Base-by-base conservation (phyloP, 2,797 vertebrate genomes). In the Synaphobranchus kaupii region DNA sequence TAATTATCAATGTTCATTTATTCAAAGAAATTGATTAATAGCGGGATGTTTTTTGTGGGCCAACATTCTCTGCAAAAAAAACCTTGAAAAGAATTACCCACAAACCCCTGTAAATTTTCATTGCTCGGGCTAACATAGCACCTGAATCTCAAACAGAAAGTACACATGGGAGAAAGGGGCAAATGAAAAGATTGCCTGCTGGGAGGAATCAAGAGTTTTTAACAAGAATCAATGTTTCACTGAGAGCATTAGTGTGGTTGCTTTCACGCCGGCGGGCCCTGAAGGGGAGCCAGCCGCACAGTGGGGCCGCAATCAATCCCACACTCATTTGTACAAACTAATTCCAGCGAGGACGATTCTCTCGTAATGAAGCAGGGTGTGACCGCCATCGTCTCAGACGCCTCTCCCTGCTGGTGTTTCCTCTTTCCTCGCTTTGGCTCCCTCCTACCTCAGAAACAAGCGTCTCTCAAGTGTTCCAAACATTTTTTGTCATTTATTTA, bases 161-260 rank as follows among this genome's bases (percentile, higher is more conserved):
- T 39, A 56, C 22, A 58, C 82, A 48, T 10, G 15, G 25, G 39
- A 22, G 44, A 10, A 81, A 25, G 47, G 47, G 22, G 7, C 17
- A 22, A 81, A 48, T 22, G 6, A 48, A 81, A 50, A 44, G 47
- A 47, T 48, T 25, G 22, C 78, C 78, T 81, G 78, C 78, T 48
- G 78, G 22, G 78, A 81, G 20, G 25, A 81, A 81, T 81, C 22
- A 81, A 81, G 78, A 44, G 78, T 81, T 81, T 78, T 81, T 81
- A 81, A 50, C 78, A 48, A 50, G 44, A 81, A 81, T 81, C 78
- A 50, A 81, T 81, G 47, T 81, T 81, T 81, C 25, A 81, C 7
- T 81, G 44, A 48, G 78, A 48, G 47, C 44, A 17, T 48, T 50
- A 81, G 78, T 7, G 9, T 4, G 17, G 10, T 44, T 81, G 44